These are phyloP conservation scores for Galagoides demidoff DNA, from an alignment of 2,797 vertebrate species.

Conservation along the genomic window DNA sequence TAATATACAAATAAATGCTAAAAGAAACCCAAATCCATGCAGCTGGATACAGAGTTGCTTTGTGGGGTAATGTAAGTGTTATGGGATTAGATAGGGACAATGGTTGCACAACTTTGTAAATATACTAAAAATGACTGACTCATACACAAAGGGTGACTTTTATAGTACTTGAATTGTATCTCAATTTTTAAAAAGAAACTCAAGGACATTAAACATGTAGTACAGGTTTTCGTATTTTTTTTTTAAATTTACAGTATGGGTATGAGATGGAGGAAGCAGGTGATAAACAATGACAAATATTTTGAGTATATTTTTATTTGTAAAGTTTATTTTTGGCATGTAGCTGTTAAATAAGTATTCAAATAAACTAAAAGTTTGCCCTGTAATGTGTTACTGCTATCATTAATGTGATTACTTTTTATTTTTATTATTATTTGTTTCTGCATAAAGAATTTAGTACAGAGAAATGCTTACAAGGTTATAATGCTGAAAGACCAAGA, in stretches of 20 bases:
- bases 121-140: not conserved
- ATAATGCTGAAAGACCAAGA: too few relatives aligned
- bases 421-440: too few relatives aligned
- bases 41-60: not conserved
- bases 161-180: not conserved
- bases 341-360: constrained; percentile 42
- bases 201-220: not conserved
- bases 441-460: too few relatives aligned
- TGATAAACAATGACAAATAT: constrained; percentile 21
- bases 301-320: constrained; percentile 39
- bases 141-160: not conserved
- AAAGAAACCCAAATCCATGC: not conserved
- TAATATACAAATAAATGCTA: constrained; percentile 44
- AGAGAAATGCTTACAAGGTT: too few relatives aligned
- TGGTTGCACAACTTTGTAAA: not conserved
- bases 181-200: not conserved
- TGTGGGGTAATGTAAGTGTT: not conserved
- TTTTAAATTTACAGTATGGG: not conserved
- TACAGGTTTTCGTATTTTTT: not conserved
- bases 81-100: not conserved
- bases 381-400: not conserved
- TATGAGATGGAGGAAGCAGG: constrained; percentile 2
- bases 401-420: not conserved
- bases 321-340: constrained; percentile 32
- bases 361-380: constrained; percentile 19